A percentile compares a stretch with the other conserved stretches of the same genome.
These are phyloP conservation scores for Alviniconcha marisindica DNA, from an alignment of 1,140 invertebrate species.

Conservation along the genomic window DNA sequence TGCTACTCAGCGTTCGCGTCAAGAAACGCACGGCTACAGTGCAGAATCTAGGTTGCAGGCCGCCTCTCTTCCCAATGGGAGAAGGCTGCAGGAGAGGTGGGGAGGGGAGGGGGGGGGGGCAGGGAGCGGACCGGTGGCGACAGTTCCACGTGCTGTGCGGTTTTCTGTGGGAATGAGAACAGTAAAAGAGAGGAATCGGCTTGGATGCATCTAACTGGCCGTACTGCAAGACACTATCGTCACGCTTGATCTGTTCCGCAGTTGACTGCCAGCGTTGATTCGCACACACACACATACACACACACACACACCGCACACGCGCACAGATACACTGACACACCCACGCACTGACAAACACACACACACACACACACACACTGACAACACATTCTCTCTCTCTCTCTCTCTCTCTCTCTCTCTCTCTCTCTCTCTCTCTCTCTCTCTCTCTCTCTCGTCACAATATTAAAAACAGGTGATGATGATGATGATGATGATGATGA, in stretches of 20 bases:
- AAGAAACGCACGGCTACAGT: too few relatives aligned
- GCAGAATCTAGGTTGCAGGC: too few relatives aligned
- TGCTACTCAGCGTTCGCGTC: too few relatives aligned
- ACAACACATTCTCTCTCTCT: too few relatives aligned
- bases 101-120: too few relatives aligned
- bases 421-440: too few relatives aligned
- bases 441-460: not conserved
- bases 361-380: too few relatives aligned
- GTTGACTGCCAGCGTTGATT: not conserved
- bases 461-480: not conserved
- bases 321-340: not conserved
- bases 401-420: too few relatives aligned
- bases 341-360: too few relatives aligned
- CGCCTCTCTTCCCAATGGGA: too few relatives aligned
- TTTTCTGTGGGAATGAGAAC: not conserved
- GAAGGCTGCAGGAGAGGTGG: too few relatives aligned
- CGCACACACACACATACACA: slow-evolving; percentile 9
- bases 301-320: not conserved
- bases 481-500: not conserved
- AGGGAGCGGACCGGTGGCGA: too few relatives aligned
- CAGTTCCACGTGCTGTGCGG: not conserved
- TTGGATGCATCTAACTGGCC: not conserved
- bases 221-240: not conserved
- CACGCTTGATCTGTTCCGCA: not conserved
- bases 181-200: not conserved